phyloP scores from a whole-genome alignment of 1,140 invertebrate species.

The Lithobius niger region DNA sequence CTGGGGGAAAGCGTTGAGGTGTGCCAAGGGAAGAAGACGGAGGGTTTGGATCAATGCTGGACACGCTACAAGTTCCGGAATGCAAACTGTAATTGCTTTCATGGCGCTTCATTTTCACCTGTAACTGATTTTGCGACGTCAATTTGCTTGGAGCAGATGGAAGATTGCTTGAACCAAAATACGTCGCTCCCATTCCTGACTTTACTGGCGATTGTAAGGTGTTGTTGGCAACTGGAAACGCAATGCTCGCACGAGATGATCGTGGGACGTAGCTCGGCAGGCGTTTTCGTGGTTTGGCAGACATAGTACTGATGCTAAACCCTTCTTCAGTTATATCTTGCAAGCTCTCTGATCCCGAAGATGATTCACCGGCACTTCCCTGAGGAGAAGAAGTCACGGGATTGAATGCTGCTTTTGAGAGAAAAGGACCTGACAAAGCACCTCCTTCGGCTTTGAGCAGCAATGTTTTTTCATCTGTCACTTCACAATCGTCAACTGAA shows the following conservation, averaged over 20 bases:
- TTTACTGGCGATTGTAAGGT: conserved; percentile 19
- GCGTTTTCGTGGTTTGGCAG: conserved; percentile 23
- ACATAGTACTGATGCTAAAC: conserved; percentile 19
- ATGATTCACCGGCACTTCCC: conserved; percentile 11
- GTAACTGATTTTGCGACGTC: conserved; percentile 23
- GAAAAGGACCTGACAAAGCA: conserved; percentile 16
- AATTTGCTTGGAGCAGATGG: conserved; percentile 31
- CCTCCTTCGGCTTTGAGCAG: conserved; percentile 50
- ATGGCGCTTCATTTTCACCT: conserved; percentile 58
- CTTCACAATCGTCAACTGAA: conserved; percentile 43
- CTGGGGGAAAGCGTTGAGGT: conserved; percentile 16
- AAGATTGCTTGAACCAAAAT: conserved; percentile 9
- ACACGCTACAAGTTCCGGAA: conserved; percentile 34
- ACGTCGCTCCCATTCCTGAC: conserved; percentile 16
- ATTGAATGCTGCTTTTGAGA: background rate
- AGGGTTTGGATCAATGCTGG: conserved; percentile 15
- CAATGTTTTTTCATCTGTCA: conserved; percentile 72
- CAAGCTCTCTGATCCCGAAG: conserved; percentile 13
- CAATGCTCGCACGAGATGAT: conserved; percentile 56
- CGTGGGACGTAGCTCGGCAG: conserved; percentile 48
- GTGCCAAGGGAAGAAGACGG: conserved; percentile 20
- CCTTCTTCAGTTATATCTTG: conserved; percentile 22
- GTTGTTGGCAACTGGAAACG: conserved; percentile 44
- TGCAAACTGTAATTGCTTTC: conserved; percentile 46
- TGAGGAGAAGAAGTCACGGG: background rate